Evolutionary conservation across 2,888 invertebrate genomes (phyloP).

Genomic region (Hemithea aestivaria): DNA sequence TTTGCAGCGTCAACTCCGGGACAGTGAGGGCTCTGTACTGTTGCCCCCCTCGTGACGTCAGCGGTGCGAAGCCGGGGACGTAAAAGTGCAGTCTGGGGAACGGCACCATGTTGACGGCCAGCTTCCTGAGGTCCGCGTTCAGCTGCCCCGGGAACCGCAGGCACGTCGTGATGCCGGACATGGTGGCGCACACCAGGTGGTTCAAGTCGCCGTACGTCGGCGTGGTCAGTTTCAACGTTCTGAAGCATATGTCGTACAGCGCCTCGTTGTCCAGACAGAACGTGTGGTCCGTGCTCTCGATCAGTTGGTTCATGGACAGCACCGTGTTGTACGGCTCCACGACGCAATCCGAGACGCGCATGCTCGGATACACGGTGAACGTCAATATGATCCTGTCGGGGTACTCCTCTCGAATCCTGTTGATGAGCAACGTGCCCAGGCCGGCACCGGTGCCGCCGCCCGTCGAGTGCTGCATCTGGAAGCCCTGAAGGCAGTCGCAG

Average conservation of each 20-base stretch:
- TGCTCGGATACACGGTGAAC: slow-evolving; percentile 89
- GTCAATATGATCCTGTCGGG: slow-evolving; percentile 92
- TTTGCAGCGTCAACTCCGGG: slow-evolving; percentile 87
- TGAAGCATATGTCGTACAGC: slow-evolving; percentile 86
- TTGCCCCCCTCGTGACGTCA: slow-evolving; percentile 89
- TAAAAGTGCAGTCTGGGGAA: slow-evolving; percentile 82
- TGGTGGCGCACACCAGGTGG: slow-evolving; percentile 89
- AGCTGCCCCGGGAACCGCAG: slow-evolving; percentile 81
- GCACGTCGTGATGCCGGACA: slow-evolving; percentile 92
- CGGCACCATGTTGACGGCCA: slow-evolving; percentile 78
- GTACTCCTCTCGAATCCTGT: slow-evolving; percentile 93
- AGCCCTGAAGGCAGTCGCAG: slow-evolving; percentile 94
- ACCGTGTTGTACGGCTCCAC: slow-evolving; percentile 90
- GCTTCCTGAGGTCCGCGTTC: slow-evolving; percentile 67
- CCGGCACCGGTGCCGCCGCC: slow-evolving; percentile 75
- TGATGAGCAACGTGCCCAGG: slow-evolving; percentile 84
- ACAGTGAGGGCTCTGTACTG: slow-evolving; percentile 94
- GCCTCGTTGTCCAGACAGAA: slow-evolving; percentile 88
- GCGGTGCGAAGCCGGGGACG: slow-evolving; percentile 81
- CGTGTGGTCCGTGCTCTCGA: slow-evolving; percentile 85
- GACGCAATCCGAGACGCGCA: slow-evolving; percentile 85
- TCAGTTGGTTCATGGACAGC: slow-evolving; percentile 89
- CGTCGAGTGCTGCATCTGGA: slow-evolving; percentile 88
- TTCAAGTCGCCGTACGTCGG: slow-evolving; percentile 90
- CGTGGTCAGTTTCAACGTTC: slow-evolving; percentile 85